These are phyloP conservation scores for Phymastichus coffea DNA, from an alignment of 1,140 invertebrate species.

Conservation along the genomic window DNA sequence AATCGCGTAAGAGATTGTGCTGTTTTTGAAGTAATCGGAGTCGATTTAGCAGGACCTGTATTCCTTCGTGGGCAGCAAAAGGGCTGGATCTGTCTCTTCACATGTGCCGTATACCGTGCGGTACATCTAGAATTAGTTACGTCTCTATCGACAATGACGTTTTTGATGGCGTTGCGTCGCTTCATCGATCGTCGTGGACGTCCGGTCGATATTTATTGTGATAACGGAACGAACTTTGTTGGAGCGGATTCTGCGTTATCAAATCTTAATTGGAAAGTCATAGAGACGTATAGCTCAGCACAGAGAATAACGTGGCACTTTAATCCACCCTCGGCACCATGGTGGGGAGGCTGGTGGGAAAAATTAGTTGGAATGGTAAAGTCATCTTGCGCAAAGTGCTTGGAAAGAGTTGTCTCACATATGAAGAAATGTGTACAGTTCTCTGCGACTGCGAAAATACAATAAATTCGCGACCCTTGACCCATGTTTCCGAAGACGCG, in stretches of 20 bases:
- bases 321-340: constrained; percentile 47
- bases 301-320: constrained; percentile 47
- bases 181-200: constrained; percentile 37
- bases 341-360: constrained; percentile 50
- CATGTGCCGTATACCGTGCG: constrained; percentile 36
- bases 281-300: constrained; percentile 26
- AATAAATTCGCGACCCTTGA: constrained; percentile 44
- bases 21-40: constrained; percentile 31
- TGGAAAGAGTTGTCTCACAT: constrained; percentile 34
- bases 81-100: constrained; percentile 35
- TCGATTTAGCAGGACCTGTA: constrained; percentile 36
- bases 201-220: constrained; percentile 44
- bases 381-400: constrained; percentile 34
- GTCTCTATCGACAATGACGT: constrained; percentile 30
- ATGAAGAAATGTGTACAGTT: constrained; percentile 40
- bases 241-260: constrained; percentile 35
- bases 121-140: constrained; percentile 38
- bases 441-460: constrained; percentile 37
- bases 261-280: constrained; percentile 37
- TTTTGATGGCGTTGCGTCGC: constrained; percentile 26
- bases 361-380: constrained; percentile 41
- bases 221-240: constrained; percentile 49
- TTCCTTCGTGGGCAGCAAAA: constrained; percentile 29
- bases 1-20: constrained; percentile 27
- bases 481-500: constrained; percentile 35